Evolutionary conservation across 37 sponge, comb jelly and placozoan species (phyloP).

Genomic region (Halichondria panicea): DNA sequence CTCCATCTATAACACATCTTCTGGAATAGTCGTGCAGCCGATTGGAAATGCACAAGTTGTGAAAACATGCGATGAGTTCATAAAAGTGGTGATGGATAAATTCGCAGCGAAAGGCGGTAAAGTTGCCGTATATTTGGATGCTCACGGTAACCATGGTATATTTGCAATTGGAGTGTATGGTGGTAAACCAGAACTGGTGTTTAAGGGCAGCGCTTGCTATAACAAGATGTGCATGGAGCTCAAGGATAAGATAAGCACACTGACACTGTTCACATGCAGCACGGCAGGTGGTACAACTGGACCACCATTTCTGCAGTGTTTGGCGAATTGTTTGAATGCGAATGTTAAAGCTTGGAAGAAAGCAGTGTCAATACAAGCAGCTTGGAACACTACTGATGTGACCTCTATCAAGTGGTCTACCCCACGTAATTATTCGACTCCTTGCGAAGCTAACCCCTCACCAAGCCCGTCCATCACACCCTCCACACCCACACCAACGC

Average conservation of each 20-base stretch:
- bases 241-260: neutral
- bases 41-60: neutral
- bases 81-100: neutral
- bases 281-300: neutral
- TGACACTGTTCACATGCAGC: neutral
- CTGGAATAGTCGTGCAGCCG: neutral
- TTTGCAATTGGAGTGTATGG: neutral
- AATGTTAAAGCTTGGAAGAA: constrained; percentile 1
- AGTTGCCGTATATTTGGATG: neutral
- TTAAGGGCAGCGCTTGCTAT: neutral
- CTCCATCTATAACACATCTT: neutral
- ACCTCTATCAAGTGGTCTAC: neutral
- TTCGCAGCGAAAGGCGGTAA: neutral
- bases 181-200: neutral
- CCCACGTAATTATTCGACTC: neutral
- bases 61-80: constrained; percentile 11
- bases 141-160: neutral
- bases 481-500: neutral
- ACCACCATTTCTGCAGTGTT: neutral
- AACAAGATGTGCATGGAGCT: neutral
- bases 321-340: neutral
- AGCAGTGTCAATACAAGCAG: neutral
- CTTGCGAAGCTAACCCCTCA: neutral
- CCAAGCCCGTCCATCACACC: neutral
- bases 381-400: neutral